phyloP scores from a whole-genome alignment of 1,140 invertebrate genomes.

The Bombus affinis region DNA sequence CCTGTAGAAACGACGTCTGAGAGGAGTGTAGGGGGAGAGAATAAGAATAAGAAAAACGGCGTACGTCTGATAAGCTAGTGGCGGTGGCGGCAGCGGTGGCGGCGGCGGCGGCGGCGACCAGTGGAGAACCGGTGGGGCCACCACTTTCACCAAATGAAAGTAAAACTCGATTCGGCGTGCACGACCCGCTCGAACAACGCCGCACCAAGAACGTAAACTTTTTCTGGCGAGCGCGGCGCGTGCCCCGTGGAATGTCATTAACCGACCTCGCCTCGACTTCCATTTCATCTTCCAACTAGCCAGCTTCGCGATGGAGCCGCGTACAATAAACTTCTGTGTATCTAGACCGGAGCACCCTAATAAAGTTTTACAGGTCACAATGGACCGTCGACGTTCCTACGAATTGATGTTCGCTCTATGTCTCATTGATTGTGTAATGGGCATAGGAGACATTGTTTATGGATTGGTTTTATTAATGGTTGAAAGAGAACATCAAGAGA shows the following conservation, averaged over 20 bases:
- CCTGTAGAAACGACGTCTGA: constrained; percentile 27
- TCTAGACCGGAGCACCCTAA: constrained; percentile 6
- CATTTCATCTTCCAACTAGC: constrained; percentile 48
- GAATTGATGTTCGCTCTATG: not conserved
- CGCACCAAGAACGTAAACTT: constrained; percentile 20
- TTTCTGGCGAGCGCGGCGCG: constrained; percentile 15
- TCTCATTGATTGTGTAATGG: not conserved
- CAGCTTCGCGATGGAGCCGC: constrained; percentile 9
- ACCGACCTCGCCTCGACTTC: constrained; percentile 55
- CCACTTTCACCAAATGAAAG: constrained; percentile 71
- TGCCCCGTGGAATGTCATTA: constrained; percentile 57
- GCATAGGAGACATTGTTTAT: not conserved
- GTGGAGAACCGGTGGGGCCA: constrained; percentile 28
- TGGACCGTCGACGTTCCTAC: not conserved
- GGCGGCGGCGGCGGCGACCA: not conserved
- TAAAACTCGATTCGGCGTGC: constrained; percentile 67
- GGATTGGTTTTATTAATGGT: not conserved
- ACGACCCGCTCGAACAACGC: constrained; percentile 6
- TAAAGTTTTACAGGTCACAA: constrained; percentile 51
- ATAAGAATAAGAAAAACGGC: constrained; percentile 57
- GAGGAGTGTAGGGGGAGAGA: constrained; percentile 1
- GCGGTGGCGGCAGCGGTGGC: not conserved
- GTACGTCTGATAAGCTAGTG: constrained; percentile 55
- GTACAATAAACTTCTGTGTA: constrained; percentile 34
- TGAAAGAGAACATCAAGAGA: not conserved